Base-by-base conservation (phyloP, 2,797 vertebrate species). In the Hoplostethus mediterraneus region DNA sequence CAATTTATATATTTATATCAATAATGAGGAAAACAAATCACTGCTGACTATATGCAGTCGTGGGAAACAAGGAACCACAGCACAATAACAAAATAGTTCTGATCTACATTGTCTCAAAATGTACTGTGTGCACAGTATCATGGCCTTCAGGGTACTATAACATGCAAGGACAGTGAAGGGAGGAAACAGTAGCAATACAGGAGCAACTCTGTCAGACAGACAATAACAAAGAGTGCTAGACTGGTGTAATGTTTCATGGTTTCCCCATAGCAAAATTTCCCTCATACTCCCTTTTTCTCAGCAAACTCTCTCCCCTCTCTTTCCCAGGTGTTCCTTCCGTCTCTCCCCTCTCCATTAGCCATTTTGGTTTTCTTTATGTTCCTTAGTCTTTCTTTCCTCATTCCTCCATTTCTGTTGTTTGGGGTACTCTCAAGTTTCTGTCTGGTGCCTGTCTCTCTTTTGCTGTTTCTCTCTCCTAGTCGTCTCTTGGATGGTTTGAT, bases 201-300 rank as follows among this genome's bases (percentile, higher is more conserved):
- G 68, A 82, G 75, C 55, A 47, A 62, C 65, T 77, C 67, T 69
- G 52, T 66, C 71, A 73, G 67, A 69, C 67, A 69, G 55, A 69
- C 53, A 76, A 63, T 70, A 80, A 81, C 71, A 86, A 66, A 80
- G 57, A 42, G 61, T 72, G 53, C 40, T 55, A 71, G 71, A 77
- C 72, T 52, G 71, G 82, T 84, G 65, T 86, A 67, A 55, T 69
- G 31, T 88, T 87, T 84, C 73, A 84, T 56, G 49, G 70, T 66
- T 79, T 75, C 61, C 74, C 54, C 49, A 40, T 48, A 70, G 58
- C 51, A 61, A 64, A 73, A 21, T 49, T 53, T 71, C 42, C 60
- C 56, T 65, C 6, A 0, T 31, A 64, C 53, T 79, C 53, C 72
- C 67, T 55, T 55, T 53, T 38, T 58, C 52, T 62, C 31, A 36